Base-by-base conservation (phyloP, 2,113 vertebrate species). In the Hymenochirus boettgeri region DNA sequence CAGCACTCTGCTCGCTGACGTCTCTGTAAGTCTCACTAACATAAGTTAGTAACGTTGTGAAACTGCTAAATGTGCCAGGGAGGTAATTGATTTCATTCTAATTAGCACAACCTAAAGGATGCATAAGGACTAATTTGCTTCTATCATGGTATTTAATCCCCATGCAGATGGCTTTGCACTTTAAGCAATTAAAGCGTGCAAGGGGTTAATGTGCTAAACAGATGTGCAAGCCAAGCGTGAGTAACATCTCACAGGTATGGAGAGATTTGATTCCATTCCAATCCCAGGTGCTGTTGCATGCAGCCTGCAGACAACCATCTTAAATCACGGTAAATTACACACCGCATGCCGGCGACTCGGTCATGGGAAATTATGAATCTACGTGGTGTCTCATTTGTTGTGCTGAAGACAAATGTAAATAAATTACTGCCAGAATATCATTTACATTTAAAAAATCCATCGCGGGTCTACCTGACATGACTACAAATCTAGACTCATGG, bases 391-490 rank as follows among this genome's bases (percentile, higher is more conserved):
- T 89, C 88, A 85, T 90, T 87, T 91, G 87, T 87, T 88, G 83
- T 86, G 83, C 80, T 85, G 82, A 80, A 90, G 88, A 89, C 88
- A 88, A 88, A 89, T 86, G 83, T 87, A 88, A 89, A 88, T 86
- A 90, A 88, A 90, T 90, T 86, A 87, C 83, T 82, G 80, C 69
- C 77, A 80, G 79, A 83, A 84, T 77, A 82, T 90, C 83, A 89
- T 89, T 89, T 90, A 79, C 85, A 87, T 88, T 80, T 83, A 84
- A 80, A 86, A 85, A 66, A 86, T 83, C 82, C 77, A 82, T 83
- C 84, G n/a, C 77, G 57, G 23, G 77, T n/a, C 39, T 69, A 73
- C 84, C 85, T 86, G 87, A 83, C 79, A 83, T 59, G 82, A 84
- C 83, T 89, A 67, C 81, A 75, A 79, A 79, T 70, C 47, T 62